A percentile compares a stretch with the other conserved stretches of the same genome.
These are phyloP conservation scores for Platichthys stellatus DNA, from an alignment of 2,113 vertebrate genomes.

Conservation along the genomic window DNA sequence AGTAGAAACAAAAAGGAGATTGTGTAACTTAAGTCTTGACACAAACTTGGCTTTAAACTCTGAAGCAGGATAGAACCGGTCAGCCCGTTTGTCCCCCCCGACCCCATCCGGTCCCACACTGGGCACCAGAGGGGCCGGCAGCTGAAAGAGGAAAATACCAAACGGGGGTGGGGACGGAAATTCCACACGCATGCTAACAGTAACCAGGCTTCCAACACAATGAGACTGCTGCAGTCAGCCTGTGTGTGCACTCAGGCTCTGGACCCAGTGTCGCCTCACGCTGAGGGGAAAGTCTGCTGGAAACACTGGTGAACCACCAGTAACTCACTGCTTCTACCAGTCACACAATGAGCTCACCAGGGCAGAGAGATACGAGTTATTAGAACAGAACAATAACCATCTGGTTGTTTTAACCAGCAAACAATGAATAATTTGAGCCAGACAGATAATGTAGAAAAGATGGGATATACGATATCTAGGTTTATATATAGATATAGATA, in stretches of 20 bases:
- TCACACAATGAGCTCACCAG: too few species aligned
- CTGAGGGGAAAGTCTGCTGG: too few species aligned
- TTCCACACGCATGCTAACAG: slow-evolving; percentile 71
- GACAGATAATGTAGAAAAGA: too few species aligned
- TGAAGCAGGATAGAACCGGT: slow-evolving; percentile 5
- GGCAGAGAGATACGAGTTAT: too few species aligned
- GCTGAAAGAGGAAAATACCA: slow-evolving; percentile 69
- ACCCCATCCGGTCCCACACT: slow-evolving; percentile 42
- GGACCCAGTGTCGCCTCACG: background rate
- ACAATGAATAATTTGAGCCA: too few species aligned
- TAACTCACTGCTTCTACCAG: too few species aligned
- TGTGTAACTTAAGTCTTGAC: background rate
- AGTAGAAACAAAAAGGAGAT: too few species aligned
- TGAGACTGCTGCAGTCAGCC: slow-evolving; percentile 72
- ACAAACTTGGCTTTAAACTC: background rate
- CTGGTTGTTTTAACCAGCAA: too few species aligned
- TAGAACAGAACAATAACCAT: too few species aligned
- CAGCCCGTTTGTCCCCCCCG: background rate
- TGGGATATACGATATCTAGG: too few species aligned
- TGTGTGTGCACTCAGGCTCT: background rate
- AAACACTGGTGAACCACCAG: too few species aligned
- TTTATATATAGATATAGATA: too few species aligned
- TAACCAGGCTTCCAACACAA: slow-evolving; percentile 64
- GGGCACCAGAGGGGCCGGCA: slow-evolving; percentile 40
- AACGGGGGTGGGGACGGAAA: slow-evolving; percentile 64